Conservation (phyloP, 1,140 invertebrate species). For the Nasonia vitripennis region DNA sequence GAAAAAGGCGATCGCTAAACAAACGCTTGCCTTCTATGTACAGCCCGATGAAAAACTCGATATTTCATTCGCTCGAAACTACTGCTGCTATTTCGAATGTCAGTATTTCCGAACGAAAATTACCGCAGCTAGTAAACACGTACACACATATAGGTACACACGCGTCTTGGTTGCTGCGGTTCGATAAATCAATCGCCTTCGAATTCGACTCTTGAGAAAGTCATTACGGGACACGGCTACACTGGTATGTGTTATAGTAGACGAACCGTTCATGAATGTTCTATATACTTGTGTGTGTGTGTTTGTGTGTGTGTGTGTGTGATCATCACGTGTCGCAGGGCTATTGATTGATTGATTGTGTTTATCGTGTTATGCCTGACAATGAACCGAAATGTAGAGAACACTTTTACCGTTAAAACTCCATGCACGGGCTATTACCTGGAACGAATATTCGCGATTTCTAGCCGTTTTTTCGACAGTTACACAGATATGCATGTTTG, state of each 20-base stretch:
- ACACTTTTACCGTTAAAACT: not conserved
- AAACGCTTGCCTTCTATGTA: no score
- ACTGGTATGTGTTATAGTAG: not conserved
- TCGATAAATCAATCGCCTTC: constrained; percentile 18
- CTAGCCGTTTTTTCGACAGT: no score
- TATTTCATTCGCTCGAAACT: not conserved
- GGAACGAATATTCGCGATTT: not conserved
- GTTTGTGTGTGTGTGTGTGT: not conserved
- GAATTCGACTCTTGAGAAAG: constrained; percentile 17
- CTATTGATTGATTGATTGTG: constrained; percentile 23
- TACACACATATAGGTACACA: not conserved
- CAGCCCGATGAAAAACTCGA: no score
- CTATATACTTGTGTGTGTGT: not conserved
- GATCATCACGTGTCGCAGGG: not conserved
- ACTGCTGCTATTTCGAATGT: not conserved
- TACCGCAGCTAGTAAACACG: not conserved
- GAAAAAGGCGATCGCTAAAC: no score
- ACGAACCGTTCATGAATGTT: not conserved
- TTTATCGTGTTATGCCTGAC: not conserved
- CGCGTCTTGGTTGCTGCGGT: not conserved
- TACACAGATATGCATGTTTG: no score
- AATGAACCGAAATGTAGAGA: not conserved
- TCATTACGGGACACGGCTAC: not conserved
- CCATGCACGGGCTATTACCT: not conserved
- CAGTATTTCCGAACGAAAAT: not conserved